phyloP scores from a whole-genome alignment of 2,113 vertebrate genomes.

The Silurus meridionalis region DNA sequence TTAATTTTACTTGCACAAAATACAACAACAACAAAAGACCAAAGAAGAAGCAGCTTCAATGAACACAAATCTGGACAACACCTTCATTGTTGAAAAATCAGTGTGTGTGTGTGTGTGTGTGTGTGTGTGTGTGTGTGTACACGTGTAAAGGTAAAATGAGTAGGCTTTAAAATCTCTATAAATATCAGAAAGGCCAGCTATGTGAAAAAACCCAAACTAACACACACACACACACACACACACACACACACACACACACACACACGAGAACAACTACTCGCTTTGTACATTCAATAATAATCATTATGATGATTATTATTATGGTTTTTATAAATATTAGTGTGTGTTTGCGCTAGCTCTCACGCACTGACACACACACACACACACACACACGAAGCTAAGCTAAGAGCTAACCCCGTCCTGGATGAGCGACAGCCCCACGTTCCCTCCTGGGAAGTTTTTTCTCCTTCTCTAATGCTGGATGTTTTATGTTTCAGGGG shows the following conservation, averaged over 20 bases:
- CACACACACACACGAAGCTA: background rate
- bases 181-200: background rate
- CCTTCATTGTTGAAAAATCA: background rate
- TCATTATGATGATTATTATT: background rate
- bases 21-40: background rate
- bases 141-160: background rate
- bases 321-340: background rate
- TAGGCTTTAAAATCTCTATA: background rate
- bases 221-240: background rate
- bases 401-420: background rate
- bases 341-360: background rate
- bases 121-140: background rate
- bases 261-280: background rate
- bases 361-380: background rate
- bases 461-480: no score
- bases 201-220: background rate
- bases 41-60: background rate
- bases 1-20: background rate
- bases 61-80: background rate
- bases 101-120: background rate
- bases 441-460: background rate
- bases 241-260: background rate
- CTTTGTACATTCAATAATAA: background rate
- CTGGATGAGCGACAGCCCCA: slow-evolving; percentile 1
- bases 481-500: no score